A percentile compares a stretch with the other conserved stretches of the same genome.
These are phyloP conservation scores for Thelaira solivaga DNA, from an alignment of 2,888 invertebrate species.

Conservation along the genomic window DNA sequence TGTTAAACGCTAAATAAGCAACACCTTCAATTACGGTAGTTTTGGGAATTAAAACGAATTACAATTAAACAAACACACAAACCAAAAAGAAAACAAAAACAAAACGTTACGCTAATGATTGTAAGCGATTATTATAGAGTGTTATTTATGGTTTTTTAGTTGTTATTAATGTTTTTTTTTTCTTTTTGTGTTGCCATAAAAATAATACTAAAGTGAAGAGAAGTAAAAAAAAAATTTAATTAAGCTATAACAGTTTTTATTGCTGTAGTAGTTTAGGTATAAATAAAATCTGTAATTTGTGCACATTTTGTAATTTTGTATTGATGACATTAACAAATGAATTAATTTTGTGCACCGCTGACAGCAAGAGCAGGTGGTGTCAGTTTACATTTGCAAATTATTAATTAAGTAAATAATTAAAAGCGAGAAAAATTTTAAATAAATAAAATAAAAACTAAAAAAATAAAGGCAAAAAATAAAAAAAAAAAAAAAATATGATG, in stretches of 20 bases:
- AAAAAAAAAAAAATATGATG: slow-evolving; percentile 39
- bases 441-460: neutral
- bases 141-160: slow-evolving; percentile 51
- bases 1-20: slow-evolving; percentile 23
- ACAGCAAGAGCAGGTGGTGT: slow-evolving; percentile 57
- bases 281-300: no score
- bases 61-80: slow-evolving; percentile 1
- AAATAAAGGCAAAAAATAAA: slow-evolving; percentile 7
- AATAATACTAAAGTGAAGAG: no score
- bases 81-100: neutral
- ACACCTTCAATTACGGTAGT: slow-evolving; percentile 32
- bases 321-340: neutral
- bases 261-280: no score
- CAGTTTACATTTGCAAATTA: slow-evolving; percentile 39
- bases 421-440: neutral
- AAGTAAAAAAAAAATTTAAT: no score
- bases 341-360: neutral
- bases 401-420: neutral
- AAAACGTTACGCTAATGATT: slow-evolving; percentile 43
- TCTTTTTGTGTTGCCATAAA: slow-evolving; percentile 8
- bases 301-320: no score
- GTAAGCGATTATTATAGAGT: no score
- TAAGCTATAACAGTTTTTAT: no score
- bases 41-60: slow-evolving; percentile 10
- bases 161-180: slow-evolving; percentile 3